These are phyloP conservation scores for Arvicanthis niloticus DNA, from an alignment of 2,113 vertebrate species.

Conservation along the genomic window DNA sequence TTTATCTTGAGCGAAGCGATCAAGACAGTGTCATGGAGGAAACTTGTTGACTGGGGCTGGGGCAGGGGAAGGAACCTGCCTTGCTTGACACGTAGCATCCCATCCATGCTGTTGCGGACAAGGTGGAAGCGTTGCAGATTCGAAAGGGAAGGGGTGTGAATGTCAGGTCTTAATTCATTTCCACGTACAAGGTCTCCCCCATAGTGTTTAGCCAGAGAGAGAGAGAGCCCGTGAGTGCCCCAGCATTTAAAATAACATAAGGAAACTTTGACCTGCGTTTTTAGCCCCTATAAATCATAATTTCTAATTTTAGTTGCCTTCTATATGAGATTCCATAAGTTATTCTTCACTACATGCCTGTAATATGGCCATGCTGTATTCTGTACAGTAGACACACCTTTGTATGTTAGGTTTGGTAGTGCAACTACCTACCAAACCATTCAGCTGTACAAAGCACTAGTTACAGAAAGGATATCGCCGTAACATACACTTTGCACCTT, in stretches of 20 bases:
- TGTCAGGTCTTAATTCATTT: neutral
- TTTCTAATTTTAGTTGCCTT: conserved; percentile 18
- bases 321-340: neutral
- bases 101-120: neutral
- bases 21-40: neutral
- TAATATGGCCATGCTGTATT: neutral
- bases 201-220: neutral
- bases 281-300: neutral
- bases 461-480: neutral
- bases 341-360: neutral
- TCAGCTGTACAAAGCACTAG: neutral
- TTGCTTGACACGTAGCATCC: conserved; percentile 51
- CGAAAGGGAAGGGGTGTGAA: neutral
- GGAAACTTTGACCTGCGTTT: neutral
- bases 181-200: neutral
- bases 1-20: neutral
- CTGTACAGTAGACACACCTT: neutral
- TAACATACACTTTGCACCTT: neutral
- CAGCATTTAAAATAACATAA: neutral
- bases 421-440: neutral
- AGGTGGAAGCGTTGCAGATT: neutral
- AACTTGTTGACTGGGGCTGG: neutral
- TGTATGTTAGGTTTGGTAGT: conserved; percentile 1
- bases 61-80: neutral
- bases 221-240: neutral